Evolutionary conservation across 2,797 vertebrate species (phyloP).

Genomic region (Pampus argenteus): DNA sequence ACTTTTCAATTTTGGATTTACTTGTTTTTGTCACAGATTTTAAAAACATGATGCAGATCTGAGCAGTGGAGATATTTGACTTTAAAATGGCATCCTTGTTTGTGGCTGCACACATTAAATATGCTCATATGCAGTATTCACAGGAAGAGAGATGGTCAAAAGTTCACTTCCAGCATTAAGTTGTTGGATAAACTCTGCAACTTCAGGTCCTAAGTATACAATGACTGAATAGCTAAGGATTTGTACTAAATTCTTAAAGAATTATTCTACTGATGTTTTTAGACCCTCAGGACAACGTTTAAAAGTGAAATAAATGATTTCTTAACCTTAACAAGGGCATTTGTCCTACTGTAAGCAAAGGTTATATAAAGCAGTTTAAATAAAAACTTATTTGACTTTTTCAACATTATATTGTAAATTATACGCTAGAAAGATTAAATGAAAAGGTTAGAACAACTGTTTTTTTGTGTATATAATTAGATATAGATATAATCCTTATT

Average conservation of each 20-base stretch:
- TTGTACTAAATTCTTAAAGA: conserved; percentile 12
- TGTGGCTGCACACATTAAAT: conserved; percentile 29
- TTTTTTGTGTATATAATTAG: neutral
- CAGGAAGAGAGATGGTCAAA: conserved; percentile 21
- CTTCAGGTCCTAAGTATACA: neutral
- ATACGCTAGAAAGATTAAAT: too few relatives aligned
- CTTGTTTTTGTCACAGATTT: neutral
- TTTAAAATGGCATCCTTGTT: conserved; percentile 31
- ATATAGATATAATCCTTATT: neutral
- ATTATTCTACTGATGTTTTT: neutral
- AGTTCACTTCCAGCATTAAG: conserved; percentile 38
- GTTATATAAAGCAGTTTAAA: neutral
- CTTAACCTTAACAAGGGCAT: neutral
- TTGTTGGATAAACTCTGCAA: conserved; percentile 25
- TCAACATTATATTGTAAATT: too few relatives aligned
- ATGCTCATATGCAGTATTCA: conserved; percentile 24
- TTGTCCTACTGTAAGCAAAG: neutral
- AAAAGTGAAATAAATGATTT: conserved; percentile 1
- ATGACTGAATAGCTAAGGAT: conserved; percentile 8
- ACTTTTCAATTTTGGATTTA: neutral
- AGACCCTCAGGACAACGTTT: neutral
- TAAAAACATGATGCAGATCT: neutral
- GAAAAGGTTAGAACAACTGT: neutral
- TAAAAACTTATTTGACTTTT: neutral
- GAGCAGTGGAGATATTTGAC: conserved; percentile 6